Base-by-base conservation (phyloP, 2,888 invertebrate genomes). In the Trachelus iudaicus region DNA sequence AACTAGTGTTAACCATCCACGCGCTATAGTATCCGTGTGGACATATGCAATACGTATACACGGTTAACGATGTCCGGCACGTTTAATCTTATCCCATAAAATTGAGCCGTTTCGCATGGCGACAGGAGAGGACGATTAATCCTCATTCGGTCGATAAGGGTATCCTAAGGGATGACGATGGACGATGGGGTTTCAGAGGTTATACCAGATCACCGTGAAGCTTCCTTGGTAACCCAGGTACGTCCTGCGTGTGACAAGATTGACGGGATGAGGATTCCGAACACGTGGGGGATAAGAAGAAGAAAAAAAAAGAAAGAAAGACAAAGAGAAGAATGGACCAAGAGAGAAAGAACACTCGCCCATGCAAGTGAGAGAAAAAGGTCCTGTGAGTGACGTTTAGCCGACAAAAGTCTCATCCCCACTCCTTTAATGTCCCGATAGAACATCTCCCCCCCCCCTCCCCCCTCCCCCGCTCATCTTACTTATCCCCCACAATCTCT, bases 41-140 rank as follows among this genome's bases (percentile, higher is more conserved):
- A 15, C 40, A 40, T 40, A 40, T 15, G 40, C 15, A 40, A 40
- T 15, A 40, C 1, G 15, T 40, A 15, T 40, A 40, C 40, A 13
- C 40, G 4, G 15, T 40, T 40, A 15, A 40, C 40, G 15, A 40
- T 15, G 40, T 40, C 40, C 40, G 40, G 40, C 40, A 40, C 40
- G 40, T 40, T 40, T 40, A 40, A 40, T 15, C 15, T 40, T 40
- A 15, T 40, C 40, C 40, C 80, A 79, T 82, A 76, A 81, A 78
- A 81, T 83, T 80, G 82, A 83, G 77, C 77, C 82, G 78, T 40
- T 40, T 40, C 40, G 13, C 76, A 69, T 68, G 69, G 77, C 76
- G 74, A 80, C 79, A 80, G 69, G 79, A 56, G 76, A 76, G 80
- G 75, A 71, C 81, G 82, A 84, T 84, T 84, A 83, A 85, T 84